These are phyloP conservation scores for Notarius quadriscutis DNA, from an alignment of 2,113 vertebrate genomes.

Conservation along the genomic window DNA sequence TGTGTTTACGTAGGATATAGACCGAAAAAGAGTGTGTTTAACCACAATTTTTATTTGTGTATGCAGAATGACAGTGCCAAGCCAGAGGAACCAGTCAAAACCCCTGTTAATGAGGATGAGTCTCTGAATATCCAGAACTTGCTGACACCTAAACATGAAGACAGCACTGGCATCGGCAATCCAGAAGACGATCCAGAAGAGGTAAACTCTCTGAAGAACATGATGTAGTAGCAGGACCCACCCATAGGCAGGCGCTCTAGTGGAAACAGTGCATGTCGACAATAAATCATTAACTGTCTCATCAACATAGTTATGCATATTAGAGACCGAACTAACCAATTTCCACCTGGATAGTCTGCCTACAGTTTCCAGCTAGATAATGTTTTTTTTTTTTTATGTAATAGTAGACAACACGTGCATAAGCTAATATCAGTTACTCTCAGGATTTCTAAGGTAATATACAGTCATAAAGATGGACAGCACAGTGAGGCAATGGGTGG, in stretches of 20 bases:
- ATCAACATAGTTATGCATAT: background rate
- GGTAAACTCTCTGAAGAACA: slow-evolving; percentile 88
- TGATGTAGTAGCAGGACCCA: slow-evolving; percentile 51
- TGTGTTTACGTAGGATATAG: too few relatives aligned
- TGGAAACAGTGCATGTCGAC: slow-evolving; percentile 9
- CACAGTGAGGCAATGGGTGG: background rate
- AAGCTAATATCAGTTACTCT: background rate
- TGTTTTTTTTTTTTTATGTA: background rate
- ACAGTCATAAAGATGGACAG: background rate
- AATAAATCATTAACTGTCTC: background rate
- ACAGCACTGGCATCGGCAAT: slow-evolving; percentile 70
- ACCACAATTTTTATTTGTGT: slow-evolving; percentile 29
- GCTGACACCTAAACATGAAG: slow-evolving; percentile 83
- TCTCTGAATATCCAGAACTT: slow-evolving; percentile 90
- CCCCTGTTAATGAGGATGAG: slow-evolving; percentile 87
- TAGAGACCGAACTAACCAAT: background rate
- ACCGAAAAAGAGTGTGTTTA: background rate
- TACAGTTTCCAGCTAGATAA: background rate
- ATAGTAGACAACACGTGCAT: background rate
- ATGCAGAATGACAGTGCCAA: slow-evolving; percentile 83
- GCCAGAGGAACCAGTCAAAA: slow-evolving; percentile 84
- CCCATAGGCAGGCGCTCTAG: slow-evolving; percentile 42
- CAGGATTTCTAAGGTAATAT: background rate
- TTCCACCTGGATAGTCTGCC: background rate
- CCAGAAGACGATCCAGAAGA: slow-evolving; percentile 65